Evolutionary conservation across 2,113 vertebrate genomes (phyloP), one percentile per base, ranked within the genome.

Genomic region (Taurulus bubalis): DNA sequence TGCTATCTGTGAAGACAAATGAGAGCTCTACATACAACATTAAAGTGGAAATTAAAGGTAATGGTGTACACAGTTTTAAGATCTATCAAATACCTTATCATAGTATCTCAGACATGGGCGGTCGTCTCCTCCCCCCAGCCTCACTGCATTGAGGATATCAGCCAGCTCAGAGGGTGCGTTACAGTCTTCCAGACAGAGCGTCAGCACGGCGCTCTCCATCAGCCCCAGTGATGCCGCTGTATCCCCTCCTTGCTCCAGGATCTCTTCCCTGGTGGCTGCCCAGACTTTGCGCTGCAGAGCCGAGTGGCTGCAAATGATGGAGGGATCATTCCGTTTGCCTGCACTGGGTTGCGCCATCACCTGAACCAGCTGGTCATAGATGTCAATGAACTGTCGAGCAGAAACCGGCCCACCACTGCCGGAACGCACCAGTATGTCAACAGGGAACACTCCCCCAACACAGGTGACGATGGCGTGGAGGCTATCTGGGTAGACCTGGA

Each of bases 191-290:
- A 96, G 86, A 51, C 91, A 90, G 8, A 96, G 80, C 0, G 91
- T 85, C 38, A 96, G 64, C 60, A 95, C 83, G 2, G 95, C 93
- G 11, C 94, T 95, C 88, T 96, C 95, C 94, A 95, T 95, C 58
- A 94, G n/a, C 56, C 55, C 78, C 2, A 96, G 90, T 0, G 94
- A 94, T 32, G 72, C 79, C 3, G 89, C 90, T 12, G 90, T 82
- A 1, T 64, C 80, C 40, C 92, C 93, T n/a, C 91, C 93, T 67
- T 75, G 64, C 47, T 49, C 62, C 26, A 94, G 71, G 40, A 95
- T 94, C 55, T 92, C 72, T 64, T 91, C 91, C 71, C 95, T 92
- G 26, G 91, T 71, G 6, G 59, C 62, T 18, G 91, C 87, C 95
- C 95, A 96, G 75, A 82, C 28, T 42, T 87, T 92, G 42, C 95